Percentiles rank a stretch among this genome's conserved stretches.
These are phyloP conservation scores for Terebella lapidaria DNA, from an alignment of 2,888 invertebrate species.

Conservation along the genomic window DNA sequence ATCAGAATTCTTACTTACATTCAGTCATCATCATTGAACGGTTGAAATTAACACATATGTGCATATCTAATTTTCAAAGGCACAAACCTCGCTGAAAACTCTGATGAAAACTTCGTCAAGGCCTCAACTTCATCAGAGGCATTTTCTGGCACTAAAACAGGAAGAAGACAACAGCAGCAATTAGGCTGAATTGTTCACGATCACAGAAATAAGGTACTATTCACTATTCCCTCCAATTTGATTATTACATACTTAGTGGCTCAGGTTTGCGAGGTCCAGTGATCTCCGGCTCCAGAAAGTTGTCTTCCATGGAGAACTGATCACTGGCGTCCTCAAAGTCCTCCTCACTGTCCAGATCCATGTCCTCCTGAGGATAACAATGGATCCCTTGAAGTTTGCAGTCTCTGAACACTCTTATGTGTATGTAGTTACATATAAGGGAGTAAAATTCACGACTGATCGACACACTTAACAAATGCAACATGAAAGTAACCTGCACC, in stretches of 20 bases:
- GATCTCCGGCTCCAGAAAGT: constrained; percentile 47
- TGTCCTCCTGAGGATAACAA: constrained; percentile 16
- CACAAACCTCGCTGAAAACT: constrained; percentile 66
- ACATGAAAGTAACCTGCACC: too few species aligned
- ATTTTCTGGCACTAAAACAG: constrained; percentile 76
- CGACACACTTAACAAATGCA: too few species aligned
- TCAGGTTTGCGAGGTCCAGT: constrained; percentile 5
- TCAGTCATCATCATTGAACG: background rate
- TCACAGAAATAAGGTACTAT: too few species aligned
- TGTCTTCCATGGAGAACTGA: constrained; percentile 77
- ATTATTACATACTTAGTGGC: constrained; percentile 22
- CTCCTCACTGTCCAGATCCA: constrained; percentile 53
- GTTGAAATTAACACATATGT: background rate
- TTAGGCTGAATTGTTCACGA: constrained; percentile 1
- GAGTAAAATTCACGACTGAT: too few species aligned
- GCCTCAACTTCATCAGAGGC: constrained; percentile 80
- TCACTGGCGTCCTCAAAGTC: constrained; percentile 84
- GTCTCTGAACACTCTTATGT: too few species aligned
- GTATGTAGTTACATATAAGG: too few species aligned
- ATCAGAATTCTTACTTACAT: background rate
- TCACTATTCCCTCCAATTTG: too few species aligned
- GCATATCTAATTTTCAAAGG: background rate
- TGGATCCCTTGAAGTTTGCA: too few species aligned
- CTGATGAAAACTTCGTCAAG: constrained; percentile 78
- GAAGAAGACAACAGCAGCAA: constrained; percentile 59